Base-by-base conservation (phyloP, 2,888 invertebrate species). In the Drosophila eohydei region DNA sequence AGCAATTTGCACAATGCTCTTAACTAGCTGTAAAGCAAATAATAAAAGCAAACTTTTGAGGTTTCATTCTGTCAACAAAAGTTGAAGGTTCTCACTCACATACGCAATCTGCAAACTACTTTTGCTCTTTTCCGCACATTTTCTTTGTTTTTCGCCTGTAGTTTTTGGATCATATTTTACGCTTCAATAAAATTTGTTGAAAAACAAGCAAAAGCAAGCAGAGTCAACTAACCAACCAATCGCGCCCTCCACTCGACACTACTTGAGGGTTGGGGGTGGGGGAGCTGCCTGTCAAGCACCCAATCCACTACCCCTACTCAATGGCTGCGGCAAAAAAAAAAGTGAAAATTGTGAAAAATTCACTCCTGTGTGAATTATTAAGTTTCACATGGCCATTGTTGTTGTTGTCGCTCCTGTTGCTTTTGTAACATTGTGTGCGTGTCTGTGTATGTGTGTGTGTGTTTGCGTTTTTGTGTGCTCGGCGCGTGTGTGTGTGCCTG, bases 21-120 rank as follows among this genome's bases (percentile, higher is more conserved):
- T 84, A 89, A 86, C 88, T 88, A 86, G 85, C 88, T 84, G 72
- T 83, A 88, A 82, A 89, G 70, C 88, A 86, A 89, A 89, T 86
- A 86, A 84, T 87, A 81, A 80, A 78, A 88, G 72, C 71, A 87
- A 89, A 86, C 88, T 86, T 85, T 76, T 80, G 85, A 71, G 89
- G 89, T 81, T 89, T 84, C 76, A 61, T 81, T 66, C 81, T 89
- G 89, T 88, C 89, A 86, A 89, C 85, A 89, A 89, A 80, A 88
- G 78, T 72, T 71, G 66, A 67, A 78, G 71, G 56, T 77, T 50
- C 56, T 57, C 61, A 62, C 63, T 64, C 68, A 71, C 55, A 54
- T 43, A 56, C 46, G 26, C 64, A 48, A 11, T 54, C 40, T 44
- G 26, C n/a, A 43, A 44, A 9, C 60, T 54, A 55, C 52, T 54